Conservation (phyloP, 2,888 invertebrate genomes). For the Meliscaeva auricollis region DNA sequence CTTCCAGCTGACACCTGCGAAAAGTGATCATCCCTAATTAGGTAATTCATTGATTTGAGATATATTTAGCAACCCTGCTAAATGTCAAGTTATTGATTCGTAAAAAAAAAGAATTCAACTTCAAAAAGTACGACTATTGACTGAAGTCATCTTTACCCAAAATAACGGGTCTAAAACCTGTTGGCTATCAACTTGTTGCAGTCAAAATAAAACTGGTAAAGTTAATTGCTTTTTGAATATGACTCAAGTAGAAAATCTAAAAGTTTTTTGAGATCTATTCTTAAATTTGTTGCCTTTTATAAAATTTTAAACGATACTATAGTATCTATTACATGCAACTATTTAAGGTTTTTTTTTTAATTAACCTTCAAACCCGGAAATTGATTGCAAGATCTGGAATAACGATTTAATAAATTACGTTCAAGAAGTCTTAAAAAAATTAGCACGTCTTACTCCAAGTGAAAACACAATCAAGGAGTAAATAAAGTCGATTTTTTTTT, state of each 20-base stretch:
- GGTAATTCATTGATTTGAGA: not conserved
- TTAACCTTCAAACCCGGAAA: slow-evolving; percentile 9
- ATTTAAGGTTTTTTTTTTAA: not conserved
- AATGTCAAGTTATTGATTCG: not conserved
- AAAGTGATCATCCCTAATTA: slow-evolving; percentile 3
- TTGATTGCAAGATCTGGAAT: slow-evolving; percentile 9
- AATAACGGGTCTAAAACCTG: too few relatives aligned
- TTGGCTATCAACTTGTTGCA: too few relatives aligned
- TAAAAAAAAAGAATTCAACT: not conserved
- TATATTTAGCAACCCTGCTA: not conserved
- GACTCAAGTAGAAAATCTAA: too few relatives aligned
- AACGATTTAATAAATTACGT: not conserved
- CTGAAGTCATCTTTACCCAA: too few relatives aligned
- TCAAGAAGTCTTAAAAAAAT: too few relatives aligned
- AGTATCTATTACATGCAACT: not conserved
- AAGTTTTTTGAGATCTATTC: too few relatives aligned
- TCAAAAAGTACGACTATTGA: not conserved
- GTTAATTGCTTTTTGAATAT: too few relatives aligned
- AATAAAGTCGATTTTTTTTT: not conserved
- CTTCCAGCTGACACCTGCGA: not conserved
- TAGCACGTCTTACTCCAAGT: not conserved
- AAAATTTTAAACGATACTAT: too few relatives aligned
- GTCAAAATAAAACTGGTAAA: too few relatives aligned
- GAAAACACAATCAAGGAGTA: not conserved
- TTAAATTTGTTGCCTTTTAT: too few relatives aligned